Evolutionary conservation across 2,797 vertebrate species (phyloP), one percentile per base, ranked within the genome.

Genomic region (Harpagifer antarcticus): DNA sequence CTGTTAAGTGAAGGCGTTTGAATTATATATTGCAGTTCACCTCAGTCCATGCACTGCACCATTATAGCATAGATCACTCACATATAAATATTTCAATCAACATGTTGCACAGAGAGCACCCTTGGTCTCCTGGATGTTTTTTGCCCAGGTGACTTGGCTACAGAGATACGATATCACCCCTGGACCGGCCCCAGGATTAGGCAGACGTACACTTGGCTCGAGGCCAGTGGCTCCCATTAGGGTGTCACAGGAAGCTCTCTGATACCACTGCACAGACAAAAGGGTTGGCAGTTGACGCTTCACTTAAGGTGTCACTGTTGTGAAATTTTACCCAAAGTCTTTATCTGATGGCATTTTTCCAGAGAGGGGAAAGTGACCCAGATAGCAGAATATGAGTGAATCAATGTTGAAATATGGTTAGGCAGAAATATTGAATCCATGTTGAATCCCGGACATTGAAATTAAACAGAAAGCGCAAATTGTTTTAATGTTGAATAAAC

Each of bases 221-320:
- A 11, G 19, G 52, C 83, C 85, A 77, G 63, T 5, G 13, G 17
- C 45, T 49, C 40, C 64, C 67, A 81, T 75, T 14, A 72, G 61
- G 54, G 55, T 78, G 65, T 74, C 71, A 81, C 76, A 81, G 87
- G 87, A 91, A 86, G 59, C 75, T 74, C 72, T 84, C 62, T 19
- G 56, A 88, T 57, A 72, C 77, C 71, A 40, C 65, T 5, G 48
- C 78, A 50, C 71, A 84, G 45, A 90, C 83, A 89, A 86, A 86
- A 62, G 56, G 53, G 65, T 37, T 20, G 66, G 44, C 68, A 64
- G 75, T 74, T 87, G 82, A 78, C 42, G 50, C 47, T 54, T 77
- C 64, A 74, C 69, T 79, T 77, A 82, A 60, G 72, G 62, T 77
- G 85, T 87, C 74, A 70, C 23, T 68, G 72, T 81, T 54, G 76